Percentiles rank a stretch among this genome's conserved stretches.
Evolutionary conservation across 2,888 invertebrate genomes (phyloP).

Genomic region (Synanthedon vespiformis): DNA sequence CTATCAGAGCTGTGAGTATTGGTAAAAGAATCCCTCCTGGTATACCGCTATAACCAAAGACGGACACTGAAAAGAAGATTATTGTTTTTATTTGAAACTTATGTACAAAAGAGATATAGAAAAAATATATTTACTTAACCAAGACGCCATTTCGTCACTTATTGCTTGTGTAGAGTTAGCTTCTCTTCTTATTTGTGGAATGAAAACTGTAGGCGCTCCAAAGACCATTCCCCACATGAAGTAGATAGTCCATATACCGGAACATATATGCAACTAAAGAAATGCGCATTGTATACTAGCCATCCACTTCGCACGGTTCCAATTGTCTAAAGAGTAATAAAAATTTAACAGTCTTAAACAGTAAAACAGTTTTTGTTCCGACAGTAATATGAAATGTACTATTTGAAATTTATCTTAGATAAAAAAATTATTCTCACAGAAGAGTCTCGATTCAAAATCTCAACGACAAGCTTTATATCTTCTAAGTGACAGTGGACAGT

Average conservation of each 20-base stretch:
- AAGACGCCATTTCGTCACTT: constrained; percentile 19
- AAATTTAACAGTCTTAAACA: too few relatives aligned
- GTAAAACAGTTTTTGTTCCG: too few relatives aligned
- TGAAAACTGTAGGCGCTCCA: constrained; percentile 22
- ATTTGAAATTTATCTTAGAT: too few relatives aligned
- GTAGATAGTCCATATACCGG: background rate
- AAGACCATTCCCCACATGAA: constrained; percentile 9
- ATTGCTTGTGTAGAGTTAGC: constrained; percentile 17
- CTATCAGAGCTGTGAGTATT: constrained; percentile 12
- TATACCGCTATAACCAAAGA: constrained; percentile 18
- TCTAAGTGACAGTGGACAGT: too few relatives aligned
- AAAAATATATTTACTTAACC: constrained; percentile 12
- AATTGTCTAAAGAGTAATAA: too few relatives aligned
- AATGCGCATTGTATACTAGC: background rate
- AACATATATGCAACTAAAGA: background rate
- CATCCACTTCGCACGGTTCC: too few relatives aligned
- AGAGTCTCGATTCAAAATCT: too few relatives aligned
- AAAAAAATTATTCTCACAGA: too few relatives aligned
- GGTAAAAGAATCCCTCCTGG: constrained; percentile 22
- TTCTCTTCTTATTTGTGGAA: constrained; percentile 21
- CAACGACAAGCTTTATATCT: too few relatives aligned
- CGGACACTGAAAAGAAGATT: constrained; percentile 14
- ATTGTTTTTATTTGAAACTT: background rate
- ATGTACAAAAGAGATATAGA: background rate
- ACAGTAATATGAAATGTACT: too few relatives aligned